phyloP scores from a whole-genome alignment of 2,888 invertebrate genomes.

The Ophion slaviceki region DNA sequence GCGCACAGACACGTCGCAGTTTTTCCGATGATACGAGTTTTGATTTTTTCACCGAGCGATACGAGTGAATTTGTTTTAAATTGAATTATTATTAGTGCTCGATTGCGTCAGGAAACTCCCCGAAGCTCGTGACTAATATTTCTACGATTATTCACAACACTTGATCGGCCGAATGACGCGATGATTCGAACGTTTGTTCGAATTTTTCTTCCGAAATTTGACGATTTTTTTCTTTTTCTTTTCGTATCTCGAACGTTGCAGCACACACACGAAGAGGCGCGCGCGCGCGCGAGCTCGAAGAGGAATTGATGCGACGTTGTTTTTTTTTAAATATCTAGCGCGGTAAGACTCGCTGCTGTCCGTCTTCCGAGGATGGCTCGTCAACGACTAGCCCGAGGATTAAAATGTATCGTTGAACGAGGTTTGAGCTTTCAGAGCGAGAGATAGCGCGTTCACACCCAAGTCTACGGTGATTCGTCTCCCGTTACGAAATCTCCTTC shows the following conservation, averaged over 20 bases:
- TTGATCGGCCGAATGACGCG: constrained; percentile 5
- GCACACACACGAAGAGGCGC: constrained; percentile 45
- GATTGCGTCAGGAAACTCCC: constrained; percentile 48
- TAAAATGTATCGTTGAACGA: constrained; percentile 33
- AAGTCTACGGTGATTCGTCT: constrained; percentile 65
- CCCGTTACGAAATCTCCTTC: constrained; percentile 66
- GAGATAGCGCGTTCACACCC: constrained; percentile 68
- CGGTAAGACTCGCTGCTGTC: constrained; percentile 43
- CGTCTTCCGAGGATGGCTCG: no score
- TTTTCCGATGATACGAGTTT: constrained; percentile 13
- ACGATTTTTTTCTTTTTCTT: background rate
- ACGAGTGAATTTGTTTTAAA: background rate
- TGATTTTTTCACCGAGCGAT: background rate
- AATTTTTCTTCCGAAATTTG: background rate
- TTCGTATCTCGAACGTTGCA: constrained; percentile 37
- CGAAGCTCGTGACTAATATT: constrained; percentile 40
- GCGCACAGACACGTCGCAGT: constrained; percentile 46
- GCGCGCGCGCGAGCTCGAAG: constrained; percentile 54
- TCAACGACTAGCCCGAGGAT: background rate
- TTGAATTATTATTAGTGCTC: constrained; percentile 32
- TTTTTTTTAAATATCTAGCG: constrained; percentile 29
- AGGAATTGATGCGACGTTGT: constrained; percentile 60
- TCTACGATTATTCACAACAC: constrained; percentile 44
- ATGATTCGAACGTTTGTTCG: constrained; percentile 3
- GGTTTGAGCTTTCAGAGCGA: constrained; percentile 31